These are phyloP conservation scores for Callospermophilus lateralis DNA, from an alignment of 2,113 vertebrate species.

Conservation along the genomic window DNA sequence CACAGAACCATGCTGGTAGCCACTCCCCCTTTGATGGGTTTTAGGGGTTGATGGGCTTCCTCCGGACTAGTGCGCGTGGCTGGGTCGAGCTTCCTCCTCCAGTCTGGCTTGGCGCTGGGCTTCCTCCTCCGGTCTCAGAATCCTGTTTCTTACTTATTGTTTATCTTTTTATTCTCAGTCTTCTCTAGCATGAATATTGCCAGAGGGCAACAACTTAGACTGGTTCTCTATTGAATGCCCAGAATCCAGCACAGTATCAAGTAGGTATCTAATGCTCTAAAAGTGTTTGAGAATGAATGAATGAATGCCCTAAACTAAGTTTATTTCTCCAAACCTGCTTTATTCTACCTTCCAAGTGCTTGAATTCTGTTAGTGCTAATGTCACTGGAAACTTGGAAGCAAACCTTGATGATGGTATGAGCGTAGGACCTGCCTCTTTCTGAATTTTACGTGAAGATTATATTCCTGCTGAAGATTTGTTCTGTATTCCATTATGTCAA, in stretches of 20 bases:
- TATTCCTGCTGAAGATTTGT: neutral
- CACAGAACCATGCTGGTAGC: no score
- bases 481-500: neutral
- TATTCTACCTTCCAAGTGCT: neutral
- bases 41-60: no score
- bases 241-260: neutral
- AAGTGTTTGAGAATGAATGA: slow-evolving; percentile 43
- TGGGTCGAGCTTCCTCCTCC: no score
- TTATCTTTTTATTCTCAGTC: neutral
- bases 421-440: neutral
- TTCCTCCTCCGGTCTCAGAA: neutral
- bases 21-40: no score
- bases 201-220: neutral
- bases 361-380: neutral
- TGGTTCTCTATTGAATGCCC: neutral
- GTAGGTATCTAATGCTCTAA: neutral
- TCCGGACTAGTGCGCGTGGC: no score
- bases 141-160: neutral
- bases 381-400: neutral
- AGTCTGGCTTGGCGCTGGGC: no score
- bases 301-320: neutral
- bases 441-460: neutral
- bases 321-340: neutral
- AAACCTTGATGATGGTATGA: neutral
- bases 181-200: neutral